These are phyloP conservation scores for Hypomecis atomaria DNA, from an alignment of 2,888 invertebrate genomes.

Conservation along the genomic window DNA sequence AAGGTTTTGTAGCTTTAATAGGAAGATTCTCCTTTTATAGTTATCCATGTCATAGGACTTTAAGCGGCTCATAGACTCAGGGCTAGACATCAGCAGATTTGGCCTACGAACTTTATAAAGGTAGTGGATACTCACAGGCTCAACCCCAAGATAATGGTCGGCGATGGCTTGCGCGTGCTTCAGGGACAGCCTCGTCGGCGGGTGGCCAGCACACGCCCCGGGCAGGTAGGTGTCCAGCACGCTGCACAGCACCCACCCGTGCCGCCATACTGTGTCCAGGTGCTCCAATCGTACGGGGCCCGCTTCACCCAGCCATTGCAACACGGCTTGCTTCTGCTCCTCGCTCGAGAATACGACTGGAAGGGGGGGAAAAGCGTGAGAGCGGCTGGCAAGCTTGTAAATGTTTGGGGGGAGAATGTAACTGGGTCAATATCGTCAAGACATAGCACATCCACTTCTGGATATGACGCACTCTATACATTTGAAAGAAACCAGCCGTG, in stretches of 20 bases:
- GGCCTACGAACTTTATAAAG: not conserved
- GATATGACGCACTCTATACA: too few relatives aligned
- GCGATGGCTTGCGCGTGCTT: conserved; percentile 85
- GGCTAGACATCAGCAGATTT: too few relatives aligned
- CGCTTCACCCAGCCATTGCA: conserved; percentile 74
- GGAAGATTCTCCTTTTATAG: too few relatives aligned
- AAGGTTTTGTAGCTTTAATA: too few relatives aligned
- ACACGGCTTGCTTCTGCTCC: conserved; percentile 70
- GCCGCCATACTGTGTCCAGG: conserved; percentile 84
- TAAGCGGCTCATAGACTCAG: too few relatives aligned
- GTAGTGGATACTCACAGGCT: conserved; percentile 74
- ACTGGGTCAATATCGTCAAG: not conserved
- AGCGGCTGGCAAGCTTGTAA: not conserved
- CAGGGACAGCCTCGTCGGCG: conserved; percentile 73
- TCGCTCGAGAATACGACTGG: conserved; percentile 77
- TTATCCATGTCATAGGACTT: too few relatives aligned
- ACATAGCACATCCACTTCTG: too few relatives aligned
- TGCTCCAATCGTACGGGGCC: conserved; percentile 73
- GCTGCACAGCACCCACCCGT: conserved; percentile 86
- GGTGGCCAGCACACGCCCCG: conserved; percentile 85
- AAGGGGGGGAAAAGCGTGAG: conserved; percentile 34
- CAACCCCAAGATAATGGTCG: conserved; percentile 85
- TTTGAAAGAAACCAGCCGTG: too few relatives aligned
- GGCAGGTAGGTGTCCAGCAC: conserved; percentile 85
- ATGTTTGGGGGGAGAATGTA: not conserved